Percentiles rank a stretch among this genome's conserved stretches.
Evolutionary conservation across 2,888 invertebrate genomes (phyloP).

Genomic region (Lepidocyrtoides sp.): DNA sequence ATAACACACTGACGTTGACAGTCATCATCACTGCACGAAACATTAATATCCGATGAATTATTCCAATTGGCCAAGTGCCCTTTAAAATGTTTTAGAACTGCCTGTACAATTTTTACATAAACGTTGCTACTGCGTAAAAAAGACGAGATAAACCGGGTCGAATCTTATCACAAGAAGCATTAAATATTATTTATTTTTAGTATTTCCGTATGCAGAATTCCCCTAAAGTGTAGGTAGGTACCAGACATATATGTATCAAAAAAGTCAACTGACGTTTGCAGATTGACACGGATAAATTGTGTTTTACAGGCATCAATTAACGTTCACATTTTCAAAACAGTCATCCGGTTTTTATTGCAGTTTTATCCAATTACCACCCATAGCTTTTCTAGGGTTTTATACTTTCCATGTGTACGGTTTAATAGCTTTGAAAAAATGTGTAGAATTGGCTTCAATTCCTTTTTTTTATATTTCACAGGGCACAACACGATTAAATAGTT

Average conservation of each 20-base stretch:
- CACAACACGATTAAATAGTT: neutral
- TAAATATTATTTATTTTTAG: no score
- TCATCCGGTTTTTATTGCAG: neutral
- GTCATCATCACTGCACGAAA: conserved; percentile 57
- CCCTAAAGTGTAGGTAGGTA: neutral
- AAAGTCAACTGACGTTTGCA: neutral
- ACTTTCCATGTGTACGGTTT: no score
- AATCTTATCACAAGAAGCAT: neutral
- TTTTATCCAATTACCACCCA: no score
- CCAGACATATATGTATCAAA: neutral
- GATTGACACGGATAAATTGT: conserved; percentile 42
- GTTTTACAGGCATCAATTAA: conserved; percentile 20
- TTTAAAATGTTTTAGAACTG: neutral
- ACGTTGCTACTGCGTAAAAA: neutral
- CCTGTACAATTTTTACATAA: neutral
- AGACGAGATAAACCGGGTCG: neutral
- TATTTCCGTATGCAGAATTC: neutral
- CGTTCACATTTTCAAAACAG: neutral
- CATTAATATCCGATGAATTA: conserved; percentile 56
- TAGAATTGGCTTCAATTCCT: neutral
- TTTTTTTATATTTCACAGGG: neutral
- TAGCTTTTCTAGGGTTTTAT: no score
- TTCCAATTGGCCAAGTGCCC: conserved; percentile 65
- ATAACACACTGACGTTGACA: conserved; percentile 52
- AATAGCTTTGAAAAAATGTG: conserved; percentile 1